Evolutionary conservation across 1,140 invertebrate species (phyloP), one percentile per base, ranked within the genome.

Genomic region (Magallana ariakensis): DNA sequence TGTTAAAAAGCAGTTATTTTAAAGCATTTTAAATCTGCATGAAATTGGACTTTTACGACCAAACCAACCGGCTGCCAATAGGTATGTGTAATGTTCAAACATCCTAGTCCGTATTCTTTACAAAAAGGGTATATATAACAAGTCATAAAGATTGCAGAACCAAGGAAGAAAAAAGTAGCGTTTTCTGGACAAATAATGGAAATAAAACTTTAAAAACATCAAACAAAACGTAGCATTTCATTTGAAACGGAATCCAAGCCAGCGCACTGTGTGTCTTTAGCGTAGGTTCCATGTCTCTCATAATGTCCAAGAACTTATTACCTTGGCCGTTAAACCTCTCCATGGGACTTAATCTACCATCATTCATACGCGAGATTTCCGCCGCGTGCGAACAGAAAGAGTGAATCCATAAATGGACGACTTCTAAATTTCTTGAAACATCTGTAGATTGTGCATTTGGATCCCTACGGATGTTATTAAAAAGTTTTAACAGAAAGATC

Each of bases 401-500:
- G n/a, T 46, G 3, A 13, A 83, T 53, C 82, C 82, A 83, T 33
- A 57, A 33, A 60, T 83, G 26, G 6, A 83, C 10, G 33, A 70
- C 22, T 13, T 26, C 33, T 33, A 83, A 15, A 19, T 83, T 22
- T 46, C 19, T 1, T 16, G 10, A 10, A 26, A 83, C 22, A 11
- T 19, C 0, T 9, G 26, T 8, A 22, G 16, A 8, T 8, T 57
- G 26, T 22, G 46, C 55, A 19, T 19, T 57, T 22, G 55, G 9
- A 26, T 16, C 46, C 9, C 26, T 83, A 15, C n/a, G 55, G 4
- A 83, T 58, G 33, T 46, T 16, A 2, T 15, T 33, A 26, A 83
- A 83, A 16, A 83, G 19, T 83, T 83, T 83, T n/a, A 83, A 19
- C 11, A 83, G 58, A 83, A 83, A 60, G 33, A 33, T 33, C 11